Evolutionary conservation across 1,140 invertebrate genomes (phyloP).

Genomic region (Apolygus lucorum): DNA sequence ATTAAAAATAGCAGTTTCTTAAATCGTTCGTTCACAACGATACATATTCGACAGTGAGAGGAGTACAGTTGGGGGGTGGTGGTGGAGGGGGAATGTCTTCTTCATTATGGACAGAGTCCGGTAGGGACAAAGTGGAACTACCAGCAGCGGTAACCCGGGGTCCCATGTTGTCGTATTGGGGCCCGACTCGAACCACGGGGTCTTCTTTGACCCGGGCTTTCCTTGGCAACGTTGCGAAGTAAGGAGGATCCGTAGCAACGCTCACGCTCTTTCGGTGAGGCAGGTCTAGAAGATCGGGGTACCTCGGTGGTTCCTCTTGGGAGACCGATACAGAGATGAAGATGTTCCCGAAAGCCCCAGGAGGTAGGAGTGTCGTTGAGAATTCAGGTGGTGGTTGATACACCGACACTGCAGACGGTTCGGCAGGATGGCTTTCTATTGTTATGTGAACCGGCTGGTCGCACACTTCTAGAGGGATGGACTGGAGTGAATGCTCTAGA

Average conservation of each 20-base stretch:
- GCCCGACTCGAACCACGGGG: constrained; percentile 34
- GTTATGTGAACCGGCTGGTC: constrained; percentile 64
- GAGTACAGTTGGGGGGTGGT: constrained; percentile 44
- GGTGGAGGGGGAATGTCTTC: constrained; percentile 45
- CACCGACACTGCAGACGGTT: constrained; percentile 38
- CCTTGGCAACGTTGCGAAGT: constrained; percentile 47
- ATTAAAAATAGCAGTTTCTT: too few species aligned
- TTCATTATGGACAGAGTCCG: constrained; percentile 46
- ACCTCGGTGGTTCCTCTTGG: constrained; percentile 47
- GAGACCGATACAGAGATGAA: constrained; percentile 64
- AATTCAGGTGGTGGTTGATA: constrained; percentile 58
- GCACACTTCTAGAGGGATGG: constrained; percentile 40
- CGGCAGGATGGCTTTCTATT: constrained; percentile 54
- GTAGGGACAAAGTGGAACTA: constrained; percentile 67
- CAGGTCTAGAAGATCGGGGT: constrained; percentile 67
- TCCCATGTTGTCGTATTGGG: constrained; percentile 81
- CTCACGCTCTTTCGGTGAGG: constrained; percentile 48
- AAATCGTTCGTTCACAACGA: constrained; percentile 36
- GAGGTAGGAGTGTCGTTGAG: constrained; percentile 49
- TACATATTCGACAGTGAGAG: constrained; percentile 38
- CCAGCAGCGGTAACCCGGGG: constrained; percentile 77
- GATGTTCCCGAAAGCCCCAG: constrained; percentile 57
- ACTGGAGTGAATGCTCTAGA: constrained; percentile 37
- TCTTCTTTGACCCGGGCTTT: constrained; percentile 31
- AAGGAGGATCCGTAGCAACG: constrained; percentile 39